Conservation (phyloP, 35 echinoderm and acorn worm genomes). For the Anneissia japonica region DNA sequence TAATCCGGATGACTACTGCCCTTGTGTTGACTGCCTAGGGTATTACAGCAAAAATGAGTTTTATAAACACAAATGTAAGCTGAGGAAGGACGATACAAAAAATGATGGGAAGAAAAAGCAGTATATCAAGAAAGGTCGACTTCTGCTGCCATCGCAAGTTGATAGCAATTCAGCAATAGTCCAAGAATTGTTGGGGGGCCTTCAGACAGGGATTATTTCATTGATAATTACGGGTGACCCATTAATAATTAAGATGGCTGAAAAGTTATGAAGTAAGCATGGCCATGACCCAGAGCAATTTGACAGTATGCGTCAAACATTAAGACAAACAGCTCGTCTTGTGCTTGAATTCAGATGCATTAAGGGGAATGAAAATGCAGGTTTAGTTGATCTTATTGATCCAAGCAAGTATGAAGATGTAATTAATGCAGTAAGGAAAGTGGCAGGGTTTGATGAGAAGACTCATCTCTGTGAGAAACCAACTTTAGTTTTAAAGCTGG, state of each 20-base stretch:
- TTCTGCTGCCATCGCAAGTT: constrained; percentile 32
- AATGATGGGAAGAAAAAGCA: background rate
- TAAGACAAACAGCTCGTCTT: constrained; percentile 31
- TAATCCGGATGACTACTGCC: constrained; percentile 17
- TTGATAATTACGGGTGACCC: constrained; percentile 26
- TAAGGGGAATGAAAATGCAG: constrained; percentile 25
- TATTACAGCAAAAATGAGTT: constrained; percentile 44
- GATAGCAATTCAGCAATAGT: background rate
- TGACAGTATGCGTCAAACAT: background rate
- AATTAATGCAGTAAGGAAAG: background rate
- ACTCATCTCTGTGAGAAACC: background rate
- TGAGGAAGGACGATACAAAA: background rate
- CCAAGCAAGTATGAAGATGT: constrained; percentile 8
- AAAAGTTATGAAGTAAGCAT: constrained; percentile 21
- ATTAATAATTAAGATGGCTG: constrained; percentile 17
- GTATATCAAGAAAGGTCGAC: background rate
- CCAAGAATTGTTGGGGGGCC: constrained; percentile 14
- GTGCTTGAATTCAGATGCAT: constrained; percentile 19
- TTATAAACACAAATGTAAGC: constrained; percentile 46
- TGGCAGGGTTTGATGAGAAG: constrained; percentile 18
- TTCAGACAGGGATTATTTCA: constrained; percentile 21
- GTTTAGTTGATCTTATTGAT: constrained; percentile 10
- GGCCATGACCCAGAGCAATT: constrained; percentile 38
- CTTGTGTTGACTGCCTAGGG: constrained; percentile 52
- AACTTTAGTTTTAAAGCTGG: background rate